Percentiles rank a stretch among this genome's conserved stretches.
These are phyloP conservation scores for Lissonota sp. DNA, from an alignment of 2,888 invertebrate species.

Conservation along the genomic window DNA sequence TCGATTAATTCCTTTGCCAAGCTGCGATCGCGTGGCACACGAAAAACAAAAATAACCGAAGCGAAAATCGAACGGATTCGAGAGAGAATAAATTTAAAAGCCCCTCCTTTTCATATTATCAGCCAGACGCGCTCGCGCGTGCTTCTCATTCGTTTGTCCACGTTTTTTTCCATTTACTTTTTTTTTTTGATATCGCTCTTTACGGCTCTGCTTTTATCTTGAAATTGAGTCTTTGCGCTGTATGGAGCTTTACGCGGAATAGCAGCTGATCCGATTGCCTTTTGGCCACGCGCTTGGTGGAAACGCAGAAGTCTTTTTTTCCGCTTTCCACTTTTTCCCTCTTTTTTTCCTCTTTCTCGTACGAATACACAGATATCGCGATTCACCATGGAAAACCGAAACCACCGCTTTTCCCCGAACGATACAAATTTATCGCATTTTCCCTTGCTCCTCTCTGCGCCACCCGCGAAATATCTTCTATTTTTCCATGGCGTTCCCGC, in stretches of 20 bases:
- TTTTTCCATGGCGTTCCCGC: constrained; percentile 8
- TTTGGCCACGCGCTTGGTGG: constrained; percentile 43
- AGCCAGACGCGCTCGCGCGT: constrained; percentile 49
- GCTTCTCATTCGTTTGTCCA: constrained; percentile 22
- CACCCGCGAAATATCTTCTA: not conserved
- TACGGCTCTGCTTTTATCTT: constrained; percentile 55
- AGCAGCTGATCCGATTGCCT: constrained; percentile 59
- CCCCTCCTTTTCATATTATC: constrained; percentile 50
- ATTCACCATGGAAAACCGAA: constrained; percentile 3
- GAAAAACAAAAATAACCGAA: not conserved
- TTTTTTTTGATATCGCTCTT: constrained; percentile 21
- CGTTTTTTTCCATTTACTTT: constrained; percentile 16
- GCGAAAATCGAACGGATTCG: constrained; percentile 25
- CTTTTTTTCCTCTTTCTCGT: not conserved
- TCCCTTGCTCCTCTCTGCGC: constrained; percentile 12
- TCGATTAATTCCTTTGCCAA: not conserved
- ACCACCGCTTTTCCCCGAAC: constrained; percentile 48
- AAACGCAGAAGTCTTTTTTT: constrained; percentile 3
- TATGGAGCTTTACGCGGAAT: constrained; percentile 24
- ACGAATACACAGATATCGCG: not conserved
- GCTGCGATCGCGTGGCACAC: not conserved
- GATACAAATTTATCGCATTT: constrained; percentile 57
- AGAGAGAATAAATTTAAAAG: constrained; percentile 53
- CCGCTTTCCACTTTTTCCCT: constrained; percentile 19
- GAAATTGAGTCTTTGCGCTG: constrained; percentile 39